Evolutionary conservation across 2,888 invertebrate species (phyloP).

Genomic region (Neria commutata): DNA sequence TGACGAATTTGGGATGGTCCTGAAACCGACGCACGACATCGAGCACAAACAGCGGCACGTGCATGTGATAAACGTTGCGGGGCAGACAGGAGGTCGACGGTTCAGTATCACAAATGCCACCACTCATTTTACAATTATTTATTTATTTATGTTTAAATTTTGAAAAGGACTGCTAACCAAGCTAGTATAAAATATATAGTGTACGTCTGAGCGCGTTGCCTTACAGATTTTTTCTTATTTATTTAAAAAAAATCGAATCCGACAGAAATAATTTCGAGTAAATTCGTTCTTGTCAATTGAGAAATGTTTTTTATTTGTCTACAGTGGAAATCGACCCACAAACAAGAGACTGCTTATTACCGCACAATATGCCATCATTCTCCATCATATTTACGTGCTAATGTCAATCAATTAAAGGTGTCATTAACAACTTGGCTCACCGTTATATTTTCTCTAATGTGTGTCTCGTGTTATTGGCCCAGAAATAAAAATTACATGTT

Average conservation of each 20-base stretch:
- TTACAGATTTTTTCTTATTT: background rate
- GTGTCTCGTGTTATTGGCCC: slow-evolving; percentile 5
- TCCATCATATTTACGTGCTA: slow-evolving; percentile 28
- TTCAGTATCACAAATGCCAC: slow-evolving; percentile 45
- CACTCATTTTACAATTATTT: slow-evolving; percentile 32
- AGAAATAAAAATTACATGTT: slow-evolving; percentile 50
- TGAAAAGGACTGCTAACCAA: background rate
- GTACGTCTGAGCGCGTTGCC: background rate
- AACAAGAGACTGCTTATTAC: background rate
- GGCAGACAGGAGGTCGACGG: slow-evolving; percentile 45
- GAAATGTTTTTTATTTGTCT: background rate
- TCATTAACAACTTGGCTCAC: slow-evolving; percentile 49
- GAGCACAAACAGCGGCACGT: slow-evolving; percentile 54
- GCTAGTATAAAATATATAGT: background rate
- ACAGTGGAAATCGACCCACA: background rate
- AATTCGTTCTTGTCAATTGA: background rate
- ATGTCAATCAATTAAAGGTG: slow-evolving; percentile 53
- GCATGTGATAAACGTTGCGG: slow-evolving; percentile 51
- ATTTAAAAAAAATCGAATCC: background rate
- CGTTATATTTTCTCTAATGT: slow-evolving; percentile 36
- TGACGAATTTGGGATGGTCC: slow-evolving; percentile 53
- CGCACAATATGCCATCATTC: background rate
- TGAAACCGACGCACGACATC: slow-evolving; percentile 57
- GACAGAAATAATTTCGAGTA: background rate
- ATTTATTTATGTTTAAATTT: background rate